phyloP scores from a whole-genome alignment of 1,140 invertebrate genomes.

The Heliothis subflexa region DNA sequence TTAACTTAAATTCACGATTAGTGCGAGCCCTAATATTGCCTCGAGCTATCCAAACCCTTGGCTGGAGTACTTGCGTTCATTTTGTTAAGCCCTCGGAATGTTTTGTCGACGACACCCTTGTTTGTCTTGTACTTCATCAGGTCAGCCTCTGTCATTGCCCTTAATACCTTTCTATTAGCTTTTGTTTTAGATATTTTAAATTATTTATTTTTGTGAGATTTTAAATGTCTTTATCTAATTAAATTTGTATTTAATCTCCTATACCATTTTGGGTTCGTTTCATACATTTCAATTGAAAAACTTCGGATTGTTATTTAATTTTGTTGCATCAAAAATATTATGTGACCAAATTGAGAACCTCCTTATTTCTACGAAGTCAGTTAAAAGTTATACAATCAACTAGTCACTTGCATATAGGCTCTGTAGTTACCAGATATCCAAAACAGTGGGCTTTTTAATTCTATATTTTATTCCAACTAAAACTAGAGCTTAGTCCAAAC shows the following conservation, averaged over 20 bases:
- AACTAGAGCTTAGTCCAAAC: not conserved
- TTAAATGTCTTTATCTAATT: not conserved
- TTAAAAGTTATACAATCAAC: no score
- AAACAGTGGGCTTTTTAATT: not conserved
- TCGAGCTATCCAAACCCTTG: constrained; percentile 16
- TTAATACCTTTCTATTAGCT: constrained; percentile 11
- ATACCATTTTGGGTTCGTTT: no score
- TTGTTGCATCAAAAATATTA: no score
- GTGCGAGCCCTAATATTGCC: constrained; percentile 14
- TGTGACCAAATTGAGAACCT: no score
- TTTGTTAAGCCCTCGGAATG: constrained; percentile 28
- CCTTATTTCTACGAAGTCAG: no score
- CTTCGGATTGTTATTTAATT: no score
- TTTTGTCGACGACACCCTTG: constrained; percentile 33
- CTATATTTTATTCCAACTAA: not conserved
- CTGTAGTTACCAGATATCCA: no score
- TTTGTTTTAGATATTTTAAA: not conserved
- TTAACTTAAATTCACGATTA: not conserved
- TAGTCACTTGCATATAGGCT: no score
- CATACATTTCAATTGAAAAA: no score
- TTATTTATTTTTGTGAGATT: not conserved
- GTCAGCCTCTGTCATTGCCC: constrained; percentile 24
- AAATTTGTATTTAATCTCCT: not conserved
- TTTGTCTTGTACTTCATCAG: constrained; percentile 29
- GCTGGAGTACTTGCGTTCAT: constrained; percentile 6